Conservation (phyloP, 2,888 invertebrate genomes). For the Apodemia duryi region DNA sequence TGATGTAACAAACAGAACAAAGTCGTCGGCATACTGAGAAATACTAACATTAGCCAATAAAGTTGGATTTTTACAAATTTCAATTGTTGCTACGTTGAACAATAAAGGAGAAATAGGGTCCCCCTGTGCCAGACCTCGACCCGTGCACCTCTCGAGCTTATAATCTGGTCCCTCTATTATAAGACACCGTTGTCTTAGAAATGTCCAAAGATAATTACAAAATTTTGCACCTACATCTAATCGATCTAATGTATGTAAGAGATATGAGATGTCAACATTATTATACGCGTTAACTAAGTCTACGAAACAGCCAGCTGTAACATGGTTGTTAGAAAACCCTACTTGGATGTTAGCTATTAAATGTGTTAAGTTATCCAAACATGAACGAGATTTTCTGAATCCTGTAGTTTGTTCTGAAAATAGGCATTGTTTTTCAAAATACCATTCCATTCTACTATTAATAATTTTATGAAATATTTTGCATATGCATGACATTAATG, state of each 20-base stretch:
- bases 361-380: constrained; percentile 22
- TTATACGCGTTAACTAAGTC: neutral
- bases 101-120: constrained; percentile 34
- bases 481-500: constrained; percentile 24
- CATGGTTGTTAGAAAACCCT: constrained; percentile 21
- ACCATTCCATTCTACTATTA: constrained; percentile 20
- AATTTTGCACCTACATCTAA: constrained; percentile 21
- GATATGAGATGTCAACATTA: constrained; percentile 23
- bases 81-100: constrained; percentile 31
- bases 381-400: constrained; percentile 26
- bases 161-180: constrained; percentile 4
- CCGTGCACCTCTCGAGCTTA: constrained; percentile 10
- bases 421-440: constrained; percentile 20
- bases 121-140: constrained; percentile 31
- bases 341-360: constrained; percentile 15
- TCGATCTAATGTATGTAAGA: constrained; percentile 21
- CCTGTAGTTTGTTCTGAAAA: constrained; percentile 25
- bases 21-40: constrained; percentile 34
- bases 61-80: constrained; percentile 18
- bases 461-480: constrained; percentile 28
- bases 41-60: constrained; percentile 21
- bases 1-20: constrained; percentile 25
- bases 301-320: constrained; percentile 27
- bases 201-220: constrained; percentile 22
- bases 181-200: constrained; percentile 13